A percentile compares a stretch with the other conserved stretches of the same genome.
Conservation (phyloP, 2,797 vertebrate species). For the Acanthurus lineatus region DNA sequence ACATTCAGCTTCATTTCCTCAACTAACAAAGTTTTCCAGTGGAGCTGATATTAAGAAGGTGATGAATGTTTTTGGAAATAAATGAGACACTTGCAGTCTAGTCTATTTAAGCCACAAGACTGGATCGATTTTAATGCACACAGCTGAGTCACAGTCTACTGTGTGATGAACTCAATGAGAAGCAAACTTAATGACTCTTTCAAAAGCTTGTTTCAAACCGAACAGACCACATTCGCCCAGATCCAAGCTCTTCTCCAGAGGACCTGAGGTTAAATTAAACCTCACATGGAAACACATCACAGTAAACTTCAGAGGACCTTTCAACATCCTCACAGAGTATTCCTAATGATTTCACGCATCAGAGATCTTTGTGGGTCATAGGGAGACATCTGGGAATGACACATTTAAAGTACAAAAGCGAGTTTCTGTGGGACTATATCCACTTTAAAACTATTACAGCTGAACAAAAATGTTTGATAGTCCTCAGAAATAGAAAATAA, state of each 20-base stretch:
- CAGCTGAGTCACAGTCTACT: background rate
- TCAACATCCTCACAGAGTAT: slow-evolving; percentile 13
- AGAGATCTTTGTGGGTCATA: slow-evolving; percentile 31
- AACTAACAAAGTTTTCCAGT: too few relatives aligned
- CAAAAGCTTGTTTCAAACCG: slow-evolving; percentile 10
- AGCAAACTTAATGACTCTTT: background rate
- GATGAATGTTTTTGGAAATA: too few relatives aligned
- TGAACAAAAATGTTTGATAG: background rate
- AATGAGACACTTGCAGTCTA: too few relatives aligned
- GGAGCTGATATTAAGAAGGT: too few relatives aligned
- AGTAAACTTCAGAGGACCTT: slow-evolving; percentile 30
- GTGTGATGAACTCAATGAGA: background rate
- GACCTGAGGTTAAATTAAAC: slow-evolving; percentile 36
- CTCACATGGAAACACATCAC: slow-evolving; percentile 31
- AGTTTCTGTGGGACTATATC: too few relatives aligned
- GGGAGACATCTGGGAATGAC: slow-evolving; percentile 13
- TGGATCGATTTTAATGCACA: background rate
- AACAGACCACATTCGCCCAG: slow-evolving; percentile 15
- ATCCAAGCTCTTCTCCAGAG: slow-evolving; percentile 19
- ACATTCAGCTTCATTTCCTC: too few relatives aligned
- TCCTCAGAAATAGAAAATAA: background rate
- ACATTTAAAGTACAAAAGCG: too few relatives aligned
- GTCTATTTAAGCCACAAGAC: background rate
- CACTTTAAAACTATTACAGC: background rate
- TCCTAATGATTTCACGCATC: slow-evolving; percentile 20